Base-by-base conservation (phyloP, 2,888 invertebrate genomes). In the Euplexia lucipara region DNA sequence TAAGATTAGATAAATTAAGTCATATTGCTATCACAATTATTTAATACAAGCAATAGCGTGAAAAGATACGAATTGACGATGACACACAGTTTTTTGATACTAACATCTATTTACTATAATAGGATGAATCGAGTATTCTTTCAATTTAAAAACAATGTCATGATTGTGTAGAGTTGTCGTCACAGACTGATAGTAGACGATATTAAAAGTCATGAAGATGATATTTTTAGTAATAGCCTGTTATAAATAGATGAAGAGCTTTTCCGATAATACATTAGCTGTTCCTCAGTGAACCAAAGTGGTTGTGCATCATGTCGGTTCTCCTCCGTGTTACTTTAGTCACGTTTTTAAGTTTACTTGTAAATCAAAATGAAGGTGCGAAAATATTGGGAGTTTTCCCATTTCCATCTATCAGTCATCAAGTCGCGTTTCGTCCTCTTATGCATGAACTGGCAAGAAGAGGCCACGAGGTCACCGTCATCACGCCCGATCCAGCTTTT, bases 401-500 rank as follows among this genome's bases (percentile, higher is more conserved):
- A 0, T 71, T 80, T 2, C 88, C 93, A 0, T 90, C 92, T 0
- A 83, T 92, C 20, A 95, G 94, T 52, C 95, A 95, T 49, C 93
- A 94, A 78, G 79, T 92, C 0, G 88, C 88, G 0, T 92, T 87
- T 56, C 84, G 88, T 34, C 83, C 87, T 1, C 56, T 95, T 0
- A 87, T 88, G 5, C 78, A 86, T 14, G 92, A 90, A 48, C 75
- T 96, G 41, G 87, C 87, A 0, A 85, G 78, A 39, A 81, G 91
- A 22, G 94, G 94, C 0, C 95, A 95, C 61, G 84, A 95, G 41
- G 71, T 95, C 0, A 83, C 89, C 0, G 79, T 93, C 0, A 69
- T 93, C 1, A 93, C 95, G 0, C 61, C 94, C 2, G 75, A 93
- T 63, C 92, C 94, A 3, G 82, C 68, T 0, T 90, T 83, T 12